phyloP scores from a whole-genome alignment of 2,113 vertebrate genomes.

The Bufo bufo region DNA sequence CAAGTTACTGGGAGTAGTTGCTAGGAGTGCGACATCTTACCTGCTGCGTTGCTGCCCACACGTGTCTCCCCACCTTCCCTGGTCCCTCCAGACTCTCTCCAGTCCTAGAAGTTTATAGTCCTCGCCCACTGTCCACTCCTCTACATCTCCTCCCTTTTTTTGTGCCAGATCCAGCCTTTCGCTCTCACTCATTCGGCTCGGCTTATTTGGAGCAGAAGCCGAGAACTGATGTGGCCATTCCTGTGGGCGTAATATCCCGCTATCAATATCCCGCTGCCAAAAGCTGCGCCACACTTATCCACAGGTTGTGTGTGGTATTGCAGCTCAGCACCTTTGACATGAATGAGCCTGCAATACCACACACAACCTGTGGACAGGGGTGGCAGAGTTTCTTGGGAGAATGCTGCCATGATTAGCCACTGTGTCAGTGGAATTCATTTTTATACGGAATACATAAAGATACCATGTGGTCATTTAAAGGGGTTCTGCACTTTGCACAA shows the following conservation, averaged over 20 bases:
- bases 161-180: slow-evolving; percentile 60
- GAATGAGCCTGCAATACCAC: not conserved
- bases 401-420: too few species aligned
- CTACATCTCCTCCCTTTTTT: slow-evolving; percentile 53
- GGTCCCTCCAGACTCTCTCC: not conserved
- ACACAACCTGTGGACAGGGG: too few species aligned
- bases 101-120: slow-evolving; percentile 7
- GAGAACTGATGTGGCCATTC: not conserved
- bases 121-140: not conserved
- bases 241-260: not conserved
- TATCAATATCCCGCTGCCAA: not conserved
- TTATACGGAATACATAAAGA: too few species aligned
- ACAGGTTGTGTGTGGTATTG: not conserved
- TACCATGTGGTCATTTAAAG: too few species aligned
- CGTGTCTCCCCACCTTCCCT: not conserved
- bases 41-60: not conserved
- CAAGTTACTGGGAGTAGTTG: not conserved
- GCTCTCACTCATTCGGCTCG: slow-evolving; percentile 10
- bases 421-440: too few species aligned
- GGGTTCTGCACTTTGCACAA: too few species aligned
- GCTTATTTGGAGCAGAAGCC: not conserved
- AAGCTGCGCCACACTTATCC: not conserved
- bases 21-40: not conserved
- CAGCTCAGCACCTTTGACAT: too few species aligned
- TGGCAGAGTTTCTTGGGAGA: too few species aligned